Evolutionary conservation across 2,797 vertebrate species (phyloP).

Genomic region (Forpus xanthops): DNA sequence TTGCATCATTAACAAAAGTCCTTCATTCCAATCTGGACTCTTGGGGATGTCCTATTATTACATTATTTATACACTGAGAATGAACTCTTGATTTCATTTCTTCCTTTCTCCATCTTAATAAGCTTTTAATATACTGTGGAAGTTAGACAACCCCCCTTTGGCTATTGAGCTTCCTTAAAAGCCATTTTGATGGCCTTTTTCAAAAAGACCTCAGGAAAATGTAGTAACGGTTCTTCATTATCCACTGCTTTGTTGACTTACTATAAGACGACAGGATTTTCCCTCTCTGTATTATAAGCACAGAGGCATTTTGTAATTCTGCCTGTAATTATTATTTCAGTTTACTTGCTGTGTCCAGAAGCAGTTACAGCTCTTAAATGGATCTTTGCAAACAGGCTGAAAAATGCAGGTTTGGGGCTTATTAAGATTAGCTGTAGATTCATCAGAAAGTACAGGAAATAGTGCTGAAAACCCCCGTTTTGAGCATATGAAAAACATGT

Average conservation of each 20-base stretch:
- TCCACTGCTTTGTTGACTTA: neutral
- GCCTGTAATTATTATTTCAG: neutral
- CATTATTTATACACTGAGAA: neutral
- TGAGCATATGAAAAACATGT: neutral
- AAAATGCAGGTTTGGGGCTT: neutral
- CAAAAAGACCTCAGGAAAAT: constrained; percentile 39
- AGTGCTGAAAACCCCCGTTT: neutral
- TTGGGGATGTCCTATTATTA: neutral
- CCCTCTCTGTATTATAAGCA: neutral
- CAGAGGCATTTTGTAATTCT: neutral
- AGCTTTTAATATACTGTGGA: constrained; percentile 33
- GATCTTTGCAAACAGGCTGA: neutral
- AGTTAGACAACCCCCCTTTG: neutral
- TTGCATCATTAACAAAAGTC: neutral
- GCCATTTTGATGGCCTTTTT: constrained; percentile 36
- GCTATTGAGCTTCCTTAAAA: constrained; percentile 45
- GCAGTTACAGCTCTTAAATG: neutral
- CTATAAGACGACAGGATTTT: neutral
- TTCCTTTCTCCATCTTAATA: neutral
- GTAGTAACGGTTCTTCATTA: constrained; percentile 9
- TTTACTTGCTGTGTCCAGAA: neutral
- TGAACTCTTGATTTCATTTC: neutral
- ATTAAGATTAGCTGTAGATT: neutral
- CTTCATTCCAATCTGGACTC: neutral
- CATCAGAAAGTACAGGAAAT: neutral